Evolutionary conservation across 2,888 invertebrate species (phyloP).

Genomic region (Lasioglossum zephyrum): DNA sequence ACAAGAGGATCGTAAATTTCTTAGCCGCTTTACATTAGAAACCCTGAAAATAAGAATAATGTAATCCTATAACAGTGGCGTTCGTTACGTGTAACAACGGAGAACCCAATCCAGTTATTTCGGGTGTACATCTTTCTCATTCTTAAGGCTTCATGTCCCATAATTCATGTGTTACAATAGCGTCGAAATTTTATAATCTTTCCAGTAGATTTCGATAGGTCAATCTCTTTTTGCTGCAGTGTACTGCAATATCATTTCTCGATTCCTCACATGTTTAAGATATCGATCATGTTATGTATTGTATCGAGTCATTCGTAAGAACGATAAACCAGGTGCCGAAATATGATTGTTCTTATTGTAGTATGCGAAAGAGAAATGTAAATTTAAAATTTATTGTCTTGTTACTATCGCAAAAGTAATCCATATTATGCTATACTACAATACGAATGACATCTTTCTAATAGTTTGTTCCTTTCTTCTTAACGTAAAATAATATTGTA

Average conservation of each 20-base stretch:
- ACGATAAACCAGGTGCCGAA: neutral
- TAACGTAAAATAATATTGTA: neutral
- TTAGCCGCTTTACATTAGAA: conserved; percentile 11
- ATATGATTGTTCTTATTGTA: conserved; percentile 35
- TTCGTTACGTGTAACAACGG: conserved; percentile 1
- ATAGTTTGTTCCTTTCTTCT: conserved; percentile 1
- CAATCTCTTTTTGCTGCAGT: conserved; percentile 19
- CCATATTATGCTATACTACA: conserved; percentile 10
- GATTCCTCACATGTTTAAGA: conserved; percentile 14
- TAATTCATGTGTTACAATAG: conserved; percentile 5
- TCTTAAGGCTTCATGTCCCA: conserved; percentile 7
- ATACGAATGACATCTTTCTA: conserved; percentile 3
- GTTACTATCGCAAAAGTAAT: conserved; percentile 22
- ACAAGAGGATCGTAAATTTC: conserved; percentile 20
- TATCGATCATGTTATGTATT: conserved; percentile 8
- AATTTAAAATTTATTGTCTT: conserved; percentile 26
- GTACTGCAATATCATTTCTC: conserved; percentile 14
- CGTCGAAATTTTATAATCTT: conserved; percentile 12
- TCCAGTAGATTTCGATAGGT: conserved; percentile 5
- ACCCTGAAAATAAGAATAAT: conserved; percentile 12
- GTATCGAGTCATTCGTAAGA: neutral
- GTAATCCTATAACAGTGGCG: neutral
- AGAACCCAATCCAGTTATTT: neutral
- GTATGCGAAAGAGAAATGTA: conserved; percentile 16
- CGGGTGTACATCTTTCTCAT: neutral